phyloP scores from a whole-genome alignment of 1,140 invertebrate genomes.

The Eupeodes corollae region DNA sequence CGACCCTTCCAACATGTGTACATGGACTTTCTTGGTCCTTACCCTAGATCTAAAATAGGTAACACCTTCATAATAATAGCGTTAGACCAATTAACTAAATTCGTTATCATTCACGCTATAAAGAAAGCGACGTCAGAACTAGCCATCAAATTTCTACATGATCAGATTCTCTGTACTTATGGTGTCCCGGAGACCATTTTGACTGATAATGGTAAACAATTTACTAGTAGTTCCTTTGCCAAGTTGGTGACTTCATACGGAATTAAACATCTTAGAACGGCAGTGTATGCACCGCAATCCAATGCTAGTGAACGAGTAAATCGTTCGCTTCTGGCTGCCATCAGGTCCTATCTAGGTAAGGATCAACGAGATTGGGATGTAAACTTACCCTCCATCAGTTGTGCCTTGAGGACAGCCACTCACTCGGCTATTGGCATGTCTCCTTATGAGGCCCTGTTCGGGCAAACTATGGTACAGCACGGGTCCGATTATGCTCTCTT shows the following conservation, averaged over 20 bases:
- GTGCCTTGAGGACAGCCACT: neutral
- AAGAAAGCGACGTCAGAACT: neutral
- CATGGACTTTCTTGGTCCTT: slow-evolving; percentile 5
- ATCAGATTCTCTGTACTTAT: slow-evolving; percentile 2
- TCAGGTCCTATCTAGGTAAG: neutral
- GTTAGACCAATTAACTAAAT: slow-evolving; percentile 6
- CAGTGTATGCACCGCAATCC: slow-evolving; percentile 2
- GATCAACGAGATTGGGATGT: slow-evolving; percentile 4
- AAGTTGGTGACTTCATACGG: neutral
- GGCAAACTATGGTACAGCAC: neutral
- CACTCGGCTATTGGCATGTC: neutral
- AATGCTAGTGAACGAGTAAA: slow-evolving; percentile 4
- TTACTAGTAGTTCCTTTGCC: neutral
- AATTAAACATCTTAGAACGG: slow-evolving; percentile 2
- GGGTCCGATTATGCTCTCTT: neutral
- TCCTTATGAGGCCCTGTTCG: neutral
- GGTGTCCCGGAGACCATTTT: slow-evolving; percentile 3
- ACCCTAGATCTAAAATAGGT: neutral
- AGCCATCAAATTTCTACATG: neutral
- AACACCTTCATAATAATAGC: slow-evolving; percentile 2
- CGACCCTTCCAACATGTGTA: slow-evolving; percentile 2
- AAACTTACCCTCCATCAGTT: neutral
- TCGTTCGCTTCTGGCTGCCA: slow-evolving; percentile 1
- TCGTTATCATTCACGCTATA: neutral
- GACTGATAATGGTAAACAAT: slow-evolving; percentile 5